Base-by-base conservation (phyloP, 2,113 vertebrate species). In the Channa maculata region DNA sequence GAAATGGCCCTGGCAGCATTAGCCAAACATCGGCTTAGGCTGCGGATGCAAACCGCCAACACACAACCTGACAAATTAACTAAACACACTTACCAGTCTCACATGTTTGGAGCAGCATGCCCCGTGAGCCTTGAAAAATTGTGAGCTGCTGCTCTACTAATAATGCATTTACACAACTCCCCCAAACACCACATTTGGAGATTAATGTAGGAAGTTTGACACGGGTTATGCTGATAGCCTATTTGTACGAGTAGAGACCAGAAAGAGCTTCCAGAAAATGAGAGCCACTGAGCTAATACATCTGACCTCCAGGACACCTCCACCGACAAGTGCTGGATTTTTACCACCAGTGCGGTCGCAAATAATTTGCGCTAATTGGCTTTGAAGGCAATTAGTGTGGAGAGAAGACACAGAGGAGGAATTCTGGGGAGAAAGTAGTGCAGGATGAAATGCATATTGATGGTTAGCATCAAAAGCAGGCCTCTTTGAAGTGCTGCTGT, bases 1-100 rank as follows among this genome's bases (percentile, higher is more conserved):
- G 88, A 90, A 89, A 93, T 91, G 90, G 91, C 92, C 87, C 87
- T 88, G 88, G 89, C 91, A 90, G 90, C 90, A 80, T 91, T 80
- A 86, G 88, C 86, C 82, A 89, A 90, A 91, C 88, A 90, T 83
- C 65, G 64, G 85, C 84, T 91, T 61, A 78, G 75, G 83, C 83
- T 77, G 80, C 65, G 62, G 86, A 88, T 85, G 81, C 80, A 85
- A 88, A 88, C 75, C 75, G 73, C 80, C 76, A 86, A 87, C 84
- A 86, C 80, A 65, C 82, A 88, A 71, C 75, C 79, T 65, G 62
- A 88, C 87, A 93, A 92, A 93, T 94, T 89, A 94, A 91, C 86
- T 85, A 91, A 92, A 93, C 88, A 92, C 88, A 90, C 85, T 89
- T 86, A 87, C 71, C 53, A 74, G 83, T 83, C 82, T 79, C 72